Conservation (phyloP, 2,888 invertebrate genomes). For the Copidosoma aretas region DNA sequence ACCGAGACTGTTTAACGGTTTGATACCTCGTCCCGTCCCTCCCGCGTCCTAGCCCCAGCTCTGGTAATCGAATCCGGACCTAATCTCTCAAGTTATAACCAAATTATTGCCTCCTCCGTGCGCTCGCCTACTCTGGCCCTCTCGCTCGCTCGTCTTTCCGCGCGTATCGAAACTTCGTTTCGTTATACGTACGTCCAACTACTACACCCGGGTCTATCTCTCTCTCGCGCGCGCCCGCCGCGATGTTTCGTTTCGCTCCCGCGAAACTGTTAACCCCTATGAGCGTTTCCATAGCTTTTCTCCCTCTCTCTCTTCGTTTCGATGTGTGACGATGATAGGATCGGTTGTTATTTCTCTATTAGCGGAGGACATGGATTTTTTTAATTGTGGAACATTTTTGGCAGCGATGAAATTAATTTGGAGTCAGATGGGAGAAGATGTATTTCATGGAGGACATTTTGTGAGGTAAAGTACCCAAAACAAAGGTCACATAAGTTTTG, state of each 20-base stretch:
- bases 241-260: constrained; percentile 14
- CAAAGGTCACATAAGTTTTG: no score
- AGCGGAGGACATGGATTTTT: no score
- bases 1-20: constrained; percentile 64
- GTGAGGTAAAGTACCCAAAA: no score
- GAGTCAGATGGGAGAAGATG: no score
- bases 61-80: constrained; percentile 63
- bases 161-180: no score
- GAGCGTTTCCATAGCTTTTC: no score
- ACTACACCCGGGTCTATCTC: not conserved
- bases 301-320: no score
- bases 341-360: no score
- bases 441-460: no score
- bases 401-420: no score
- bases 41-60: constrained; percentile 31
- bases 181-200: not conserved
- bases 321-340: no score
- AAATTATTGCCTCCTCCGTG: constrained; percentile 61
- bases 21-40: constrained; percentile 58
- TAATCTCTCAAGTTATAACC: constrained; percentile 65
- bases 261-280: not conserved
- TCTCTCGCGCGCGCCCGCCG: not conserved
- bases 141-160: constrained; percentile 8
- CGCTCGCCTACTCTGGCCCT: constrained; percentile 19
- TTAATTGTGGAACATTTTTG: no score